Evolutionary conservation across 2,888 invertebrate species (phyloP), one percentile per base, ranked within the genome.

Genomic region (Danaus chrysippus): DNA sequence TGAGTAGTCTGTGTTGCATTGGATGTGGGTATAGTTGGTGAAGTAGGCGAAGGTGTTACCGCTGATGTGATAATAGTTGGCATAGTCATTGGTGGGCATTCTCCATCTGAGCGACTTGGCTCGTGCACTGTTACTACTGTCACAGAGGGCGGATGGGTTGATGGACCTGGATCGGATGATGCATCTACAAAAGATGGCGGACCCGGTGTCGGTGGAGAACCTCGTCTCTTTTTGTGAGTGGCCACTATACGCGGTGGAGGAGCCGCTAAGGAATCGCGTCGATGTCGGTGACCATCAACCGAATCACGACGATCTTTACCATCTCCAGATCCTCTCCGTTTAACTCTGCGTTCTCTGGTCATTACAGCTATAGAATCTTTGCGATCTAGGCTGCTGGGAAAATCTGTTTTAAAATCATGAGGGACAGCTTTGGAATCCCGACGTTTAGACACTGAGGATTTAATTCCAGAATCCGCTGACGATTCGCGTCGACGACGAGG

Each of bases 31-130:
- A 76, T 68, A 0, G 95, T 94, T 0, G 96, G 96, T 44, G 96
- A 96, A 1, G 96, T 94, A 10, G 96, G 93, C 53, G 96, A 96
- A 13, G 96, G 96, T 43, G 96, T 96, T 17, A 96, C 96, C 63
- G 95, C 95, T 52, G 96, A 96, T 74, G 93, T 96, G 58, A 96
- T 94, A 64, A 96, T 96, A 17, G 96, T 96, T 5, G 96, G 96
- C 87, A 89, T 88, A 1, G 80, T 81, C 83, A 87, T 93, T 15
- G 93, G 87, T 81, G 93, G 93, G 70, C 93, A 93, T 75, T 93
- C 92, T 54, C 93, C 92, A 70, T 94, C 94, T 1, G 93, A 92
- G 69, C 92, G 91, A 68, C 87, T 88, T 11, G 91, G 90, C 77
- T 87, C 91, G 71, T 88, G 89, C 43, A 87, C 84, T 34, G 83